Conservation (phyloP, 2,888 invertebrate species). For the Microctonus brassicae region DNA sequence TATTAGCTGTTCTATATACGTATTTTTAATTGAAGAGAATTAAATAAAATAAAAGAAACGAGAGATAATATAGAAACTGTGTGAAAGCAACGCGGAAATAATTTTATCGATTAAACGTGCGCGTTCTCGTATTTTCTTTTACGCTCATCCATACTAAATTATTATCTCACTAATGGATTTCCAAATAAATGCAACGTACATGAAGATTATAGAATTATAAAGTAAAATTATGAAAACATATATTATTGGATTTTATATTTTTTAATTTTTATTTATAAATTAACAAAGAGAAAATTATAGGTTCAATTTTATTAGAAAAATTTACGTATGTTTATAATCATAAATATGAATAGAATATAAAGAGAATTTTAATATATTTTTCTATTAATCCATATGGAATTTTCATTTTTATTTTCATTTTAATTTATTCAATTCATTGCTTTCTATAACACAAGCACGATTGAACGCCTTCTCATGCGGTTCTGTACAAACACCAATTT, state of each 20-base stretch:
- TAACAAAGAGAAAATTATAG: too few species aligned
- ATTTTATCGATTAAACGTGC: neutral
- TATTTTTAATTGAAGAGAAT: too few species aligned
- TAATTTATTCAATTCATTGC: neutral
- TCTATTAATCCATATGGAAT: neutral
- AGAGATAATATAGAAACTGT: neutral
- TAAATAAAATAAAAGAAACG: too few species aligned
- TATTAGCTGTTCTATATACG: too few species aligned
- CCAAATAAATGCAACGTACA: constrained; percentile 1
- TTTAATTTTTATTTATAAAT: too few species aligned
- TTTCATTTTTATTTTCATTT: neutral
- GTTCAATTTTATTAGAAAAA: too few species aligned
- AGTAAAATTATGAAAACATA: too few species aligned
- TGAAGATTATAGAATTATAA: too few species aligned
- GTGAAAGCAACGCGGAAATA: neutral
- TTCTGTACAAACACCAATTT: neutral
- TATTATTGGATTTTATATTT: too few species aligned
- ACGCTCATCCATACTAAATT: neutral
- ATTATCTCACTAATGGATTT: constrained; percentile 21
- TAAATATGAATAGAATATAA: neutral
- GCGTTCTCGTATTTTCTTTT: neutral
- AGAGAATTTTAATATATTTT: neutral
- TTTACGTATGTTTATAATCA: neutral
- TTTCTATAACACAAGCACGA: constrained; percentile 17
- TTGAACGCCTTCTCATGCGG: constrained; percentile 30